Base-by-base conservation (phyloP, 2,888 invertebrate genomes). In the Macaria notata region DNA sequence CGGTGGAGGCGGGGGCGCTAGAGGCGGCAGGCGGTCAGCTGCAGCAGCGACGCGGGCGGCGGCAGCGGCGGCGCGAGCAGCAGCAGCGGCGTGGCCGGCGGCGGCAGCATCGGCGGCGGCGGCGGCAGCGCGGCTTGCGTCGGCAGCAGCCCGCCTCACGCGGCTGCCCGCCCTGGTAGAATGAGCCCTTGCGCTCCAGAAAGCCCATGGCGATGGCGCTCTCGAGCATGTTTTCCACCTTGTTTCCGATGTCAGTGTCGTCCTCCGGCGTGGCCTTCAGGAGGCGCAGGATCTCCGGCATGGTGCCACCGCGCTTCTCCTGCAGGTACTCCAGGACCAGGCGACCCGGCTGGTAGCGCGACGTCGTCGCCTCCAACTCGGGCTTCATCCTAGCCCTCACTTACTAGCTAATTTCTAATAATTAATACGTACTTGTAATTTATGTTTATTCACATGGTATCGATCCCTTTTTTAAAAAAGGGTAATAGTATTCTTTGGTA, bases 131-230 rank as follows among this genome's bases (percentile, higher is more conserved):
- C 0, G 66, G 63, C 5, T 54, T 44, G 1, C 56, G 46, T n/a
- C 46, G 46, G 39, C 64, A 1, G 9, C 61, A 31, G 4, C 62
- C 66, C 31, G 49, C 50, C 41, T 73, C 74, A 4, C 70, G 71
- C 0, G 65, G 66, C 7, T 63, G 41, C 77, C 74, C 78, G 54
- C 73, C 73, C 36, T 73, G 46, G 56, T 69, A 76, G 9, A 68
- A 70, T 3, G 82, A 76, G n/a, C 77, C 78, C 49, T 78, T 79
- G 5, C 74, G 70, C 47, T 83, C 77, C 33, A 84, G 62, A 58
- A 83, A 83, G 0, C 84, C 84, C 8, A 83, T 57, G 3, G 74
- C 70, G 0, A 75, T 72, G 1, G 79, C 82, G 36, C 70, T 75
- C 44, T 79, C 76, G 38, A 84, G 60, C 31, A 82, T 56, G 4